Percentiles rank a stretch among this genome's conserved stretches.
phyloP scores from a whole-genome alignment of 2,797 vertebrate species.

The Erpetoichthys calabaricus region DNA sequence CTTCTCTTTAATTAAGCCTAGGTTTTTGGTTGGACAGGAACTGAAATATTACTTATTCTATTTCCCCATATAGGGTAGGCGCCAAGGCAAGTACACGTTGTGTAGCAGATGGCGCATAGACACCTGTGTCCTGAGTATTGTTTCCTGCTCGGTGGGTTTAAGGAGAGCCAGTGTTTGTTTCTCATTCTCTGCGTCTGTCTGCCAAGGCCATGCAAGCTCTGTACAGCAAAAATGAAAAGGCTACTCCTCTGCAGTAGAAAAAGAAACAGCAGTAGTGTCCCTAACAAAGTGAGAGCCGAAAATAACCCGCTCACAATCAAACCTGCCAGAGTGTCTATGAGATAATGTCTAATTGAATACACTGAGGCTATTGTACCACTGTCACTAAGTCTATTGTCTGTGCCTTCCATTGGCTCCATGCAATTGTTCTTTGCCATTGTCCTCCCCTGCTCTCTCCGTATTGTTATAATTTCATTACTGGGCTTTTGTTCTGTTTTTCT shows the following conservation, averaged over 20 bases:
- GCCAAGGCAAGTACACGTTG: no score
- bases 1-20: no score
- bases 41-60: no score
- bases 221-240: slow-evolving; percentile 20
- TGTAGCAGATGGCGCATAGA: no score
- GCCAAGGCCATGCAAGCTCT: no score
- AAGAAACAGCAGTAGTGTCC: slow-evolving; percentile 71
- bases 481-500: slow-evolving; percentile 77
- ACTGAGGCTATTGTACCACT: slow-evolving; percentile 92
- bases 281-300: slow-evolving; percentile 94
- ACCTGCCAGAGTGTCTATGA: slow-evolving; percentile 98
- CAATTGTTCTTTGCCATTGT: slow-evolving; percentile 97
- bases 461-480: slow-evolving; percentile 97
- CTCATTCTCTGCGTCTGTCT: no score
- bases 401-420: slow-evolving; percentile 80
- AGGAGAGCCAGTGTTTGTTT: no score
- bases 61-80: no score
- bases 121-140: no score
- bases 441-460: slow-evolving; percentile 64
- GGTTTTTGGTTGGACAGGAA: no score
- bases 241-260: slow-evolving; percentile 51
- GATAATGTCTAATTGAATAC: slow-evolving; percentile 99
- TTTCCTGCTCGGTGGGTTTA: no score
- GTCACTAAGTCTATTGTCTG: slow-evolving; percentile 96
- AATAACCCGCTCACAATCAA: slow-evolving; percentile 83